Evolutionary conservation across 2,113 vertebrate species (phyloP).

Genomic region (Trogon melanurus): DNA sequence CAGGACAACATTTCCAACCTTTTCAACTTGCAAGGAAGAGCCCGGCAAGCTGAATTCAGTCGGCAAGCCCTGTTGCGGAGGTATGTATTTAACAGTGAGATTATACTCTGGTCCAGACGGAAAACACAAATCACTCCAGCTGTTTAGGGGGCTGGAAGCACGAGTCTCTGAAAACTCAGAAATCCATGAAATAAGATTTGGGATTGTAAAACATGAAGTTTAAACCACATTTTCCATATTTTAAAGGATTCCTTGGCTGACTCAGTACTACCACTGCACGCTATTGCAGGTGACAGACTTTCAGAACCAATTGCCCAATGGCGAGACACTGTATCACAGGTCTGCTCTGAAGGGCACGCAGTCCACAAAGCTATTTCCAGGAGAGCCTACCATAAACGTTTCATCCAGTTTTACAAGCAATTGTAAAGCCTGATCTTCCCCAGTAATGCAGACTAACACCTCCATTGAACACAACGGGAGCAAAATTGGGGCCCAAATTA

Average conservation of each 20-base stretch:
- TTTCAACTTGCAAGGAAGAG: background rate
- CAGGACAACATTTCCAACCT: background rate
- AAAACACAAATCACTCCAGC: background rate
- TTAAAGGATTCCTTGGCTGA: background rate
- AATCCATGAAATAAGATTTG: background rate
- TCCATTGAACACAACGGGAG: fast-evolving
- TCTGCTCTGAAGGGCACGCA: background rate
- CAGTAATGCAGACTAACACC: background rate
- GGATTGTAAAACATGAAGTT: background rate
- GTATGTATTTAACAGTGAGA: background rate
- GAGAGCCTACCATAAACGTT: background rate
- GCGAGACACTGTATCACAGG: background rate
- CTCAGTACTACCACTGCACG: background rate
- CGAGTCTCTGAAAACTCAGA: background rate
- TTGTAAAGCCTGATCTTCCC: background rate
- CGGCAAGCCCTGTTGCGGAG: background rate
- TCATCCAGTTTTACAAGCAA: background rate
- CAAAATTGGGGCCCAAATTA: background rate
- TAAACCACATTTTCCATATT: fast-evolving
- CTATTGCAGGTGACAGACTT: background rate
- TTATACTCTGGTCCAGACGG: background rate
- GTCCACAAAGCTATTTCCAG: background rate
- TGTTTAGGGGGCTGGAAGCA: background rate
- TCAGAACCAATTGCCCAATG: background rate
- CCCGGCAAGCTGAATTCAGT: fast-evolving